Evolutionary conservation across 2,888 invertebrate species (phyloP).

Genomic region (Drosophila trichaetosa): DNA sequence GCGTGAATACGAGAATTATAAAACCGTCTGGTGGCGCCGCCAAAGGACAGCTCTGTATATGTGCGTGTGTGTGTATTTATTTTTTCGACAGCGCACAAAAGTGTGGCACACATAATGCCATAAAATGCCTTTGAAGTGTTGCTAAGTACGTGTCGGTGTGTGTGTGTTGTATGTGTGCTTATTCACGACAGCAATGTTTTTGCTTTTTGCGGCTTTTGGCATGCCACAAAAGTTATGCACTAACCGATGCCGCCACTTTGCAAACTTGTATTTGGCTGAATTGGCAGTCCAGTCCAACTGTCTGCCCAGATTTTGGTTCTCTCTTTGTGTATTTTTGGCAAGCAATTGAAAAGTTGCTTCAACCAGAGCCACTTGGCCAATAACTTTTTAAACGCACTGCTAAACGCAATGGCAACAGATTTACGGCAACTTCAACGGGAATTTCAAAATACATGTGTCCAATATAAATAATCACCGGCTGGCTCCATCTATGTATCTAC

Average conservation of each 20-base stretch:
- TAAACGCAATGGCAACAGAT: slow-evolving; percentile 61
- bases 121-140: slow-evolving; percentile 74
- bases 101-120: slow-evolving; percentile 63
- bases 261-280: slow-evolving; percentile 67
- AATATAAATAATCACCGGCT: slow-evolving; percentile 74
- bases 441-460: slow-evolving; percentile 76
- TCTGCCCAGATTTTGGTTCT: slow-evolving; percentile 2
- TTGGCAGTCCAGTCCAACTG: slow-evolving; percentile 3
- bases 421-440: slow-evolving; percentile 56
- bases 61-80: slow-evolving; percentile 17
- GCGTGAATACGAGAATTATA: slow-evolving; percentile 34
- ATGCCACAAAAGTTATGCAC: slow-evolving; percentile 79
- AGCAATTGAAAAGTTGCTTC: slow-evolving; percentile 74
- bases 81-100: slow-evolving; percentile 55
- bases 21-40: slow-evolving; percentile 58
- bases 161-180: slow-evolving; percentile 43
- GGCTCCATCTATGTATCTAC: slow-evolving; percentile 5
- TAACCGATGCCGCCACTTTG: slow-evolving; percentile 71
- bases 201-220: slow-evolving; percentile 79
- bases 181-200: slow-evolving; percentile 72
- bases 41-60: slow-evolving; percentile 15
- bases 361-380: slow-evolving; percentile 66
- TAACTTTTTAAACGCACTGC: slow-evolving; percentile 77
- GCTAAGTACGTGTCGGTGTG: slow-evolving; percentile 11
- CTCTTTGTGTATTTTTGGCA: slow-evolving; percentile 58